Base-by-base conservation (phyloP, 2,113 vertebrate species). In the Centropristis striata region DNA sequence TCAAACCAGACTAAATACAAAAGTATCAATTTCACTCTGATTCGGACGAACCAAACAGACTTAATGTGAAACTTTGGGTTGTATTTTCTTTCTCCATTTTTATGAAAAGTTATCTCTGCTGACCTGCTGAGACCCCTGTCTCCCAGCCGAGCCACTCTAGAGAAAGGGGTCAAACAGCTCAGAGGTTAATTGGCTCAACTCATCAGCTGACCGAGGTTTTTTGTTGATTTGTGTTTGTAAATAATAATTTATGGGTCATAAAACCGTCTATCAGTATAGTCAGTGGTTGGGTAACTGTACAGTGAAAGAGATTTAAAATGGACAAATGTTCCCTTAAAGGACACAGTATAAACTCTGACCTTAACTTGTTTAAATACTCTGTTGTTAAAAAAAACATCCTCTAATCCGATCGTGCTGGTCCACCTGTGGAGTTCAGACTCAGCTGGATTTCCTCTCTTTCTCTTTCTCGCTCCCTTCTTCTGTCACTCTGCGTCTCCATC, bases 381-480 rank as follows among this genome's bases (percentile, higher is more conserved):
- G 12, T 68, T 16, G 32, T 71, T 80, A 51, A 25, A 57, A 78
- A 18, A 32, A 32, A 32, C 32, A 32, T 4, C 3, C 55, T 20
- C n/a, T 64, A 72, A 77, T 85, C 69, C 8, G 11, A 21, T 65
- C 44, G 44, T 11, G 3, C 25, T 25, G 3, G 5, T 77, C 67
- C 66, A 81, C 66, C 76, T 81, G 80, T 46, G 25, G 74, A 69
- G 66, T 60, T 81, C 77, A 78, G 54, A 71, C 64, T 39, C 13
- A 5, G 44, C 60, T 8, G 41, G 28, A 16, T 60, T 73, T 41
- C 42, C 42, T 55, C 54, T 71, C 2, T 42, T 27, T 53, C 21
- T 66, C 54, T 12, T n/a, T 58, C 39, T 0, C 25, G 42, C 2
- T 13, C 21, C 37, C 28, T 36, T 39, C n/a, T 36, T 54, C 71